Conservation (phyloP, 2,113 vertebrate genomes). For the Elaphurus davidianus region DNA sequence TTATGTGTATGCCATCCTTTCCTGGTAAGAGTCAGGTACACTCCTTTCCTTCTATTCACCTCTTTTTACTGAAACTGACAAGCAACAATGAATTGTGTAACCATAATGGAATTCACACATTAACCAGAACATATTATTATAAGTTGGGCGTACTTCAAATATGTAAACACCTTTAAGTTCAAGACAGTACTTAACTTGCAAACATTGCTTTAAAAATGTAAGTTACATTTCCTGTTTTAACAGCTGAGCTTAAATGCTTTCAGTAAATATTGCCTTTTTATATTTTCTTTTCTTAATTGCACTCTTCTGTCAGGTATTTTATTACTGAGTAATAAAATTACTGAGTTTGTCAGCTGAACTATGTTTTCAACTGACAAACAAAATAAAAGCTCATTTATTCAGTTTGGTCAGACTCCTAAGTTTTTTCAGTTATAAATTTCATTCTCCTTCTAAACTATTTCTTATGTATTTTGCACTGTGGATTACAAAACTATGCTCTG, state of each 20-base stretch:
- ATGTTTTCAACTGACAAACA: slow-evolving; percentile 71
- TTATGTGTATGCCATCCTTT: not conserved
- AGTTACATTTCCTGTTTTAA: slow-evolving; percentile 78
- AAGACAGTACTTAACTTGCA: slow-evolving; percentile 68
- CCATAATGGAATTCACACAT: slow-evolving; percentile 68
- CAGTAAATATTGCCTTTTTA: slow-evolving; percentile 74
- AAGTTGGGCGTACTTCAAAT: slow-evolving; percentile 73
- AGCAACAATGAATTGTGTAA: slow-evolving; percentile 68
- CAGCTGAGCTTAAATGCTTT: slow-evolving; percentile 77
- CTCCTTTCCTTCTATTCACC: not conserved
- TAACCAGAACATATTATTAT: slow-evolving; percentile 70
- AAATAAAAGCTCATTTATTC: slow-evolving; percentile 48
- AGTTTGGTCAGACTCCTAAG: slow-evolving; percentile 35
- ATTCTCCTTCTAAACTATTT: slow-evolving; percentile 51
- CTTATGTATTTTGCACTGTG: slow-evolving; percentile 27
- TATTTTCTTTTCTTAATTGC: slow-evolving; percentile 77
- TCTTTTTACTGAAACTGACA: slow-evolving; percentile 60
- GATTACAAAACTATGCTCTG: slow-evolving; percentile 28
- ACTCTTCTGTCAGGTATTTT: slow-evolving; percentile 74
- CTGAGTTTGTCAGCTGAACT: not conserved
- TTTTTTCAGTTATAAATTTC: slow-evolving; percentile 60
- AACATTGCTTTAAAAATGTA: slow-evolving; percentile 70
- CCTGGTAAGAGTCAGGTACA: not conserved
- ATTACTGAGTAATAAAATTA: slow-evolving; percentile 56
- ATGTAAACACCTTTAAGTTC: slow-evolving; percentile 74